Evolutionary conservation across 2,888 invertebrate genomes (phyloP).

Genomic region (Phortica magna): DNA sequence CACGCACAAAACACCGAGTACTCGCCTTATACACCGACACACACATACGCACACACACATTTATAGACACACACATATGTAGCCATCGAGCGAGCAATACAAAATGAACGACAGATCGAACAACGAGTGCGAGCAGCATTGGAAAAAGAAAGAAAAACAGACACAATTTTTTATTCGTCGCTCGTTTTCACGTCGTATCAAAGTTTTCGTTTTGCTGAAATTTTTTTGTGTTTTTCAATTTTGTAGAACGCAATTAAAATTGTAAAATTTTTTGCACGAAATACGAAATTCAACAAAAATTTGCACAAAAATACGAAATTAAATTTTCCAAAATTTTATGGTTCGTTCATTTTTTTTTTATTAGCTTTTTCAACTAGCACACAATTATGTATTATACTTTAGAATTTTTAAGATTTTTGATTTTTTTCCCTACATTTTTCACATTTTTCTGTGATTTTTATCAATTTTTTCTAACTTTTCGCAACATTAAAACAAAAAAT

Average conservation of each 20-base stretch:
- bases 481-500: slow-evolving; percentile 74
- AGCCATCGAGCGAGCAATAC: slow-evolving; percentile 39
- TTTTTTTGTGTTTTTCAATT: slow-evolving; percentile 68
- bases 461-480: slow-evolving; percentile 69
- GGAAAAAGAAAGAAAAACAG: slow-evolving; percentile 77
- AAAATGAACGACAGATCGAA: slow-evolving; percentile 46
- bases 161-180: slow-evolving; percentile 73
- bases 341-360: slow-evolving; percentile 48
- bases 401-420: slow-evolving; percentile 66
- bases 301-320: slow-evolving; percentile 60
- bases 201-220: slow-evolving; percentile 75
- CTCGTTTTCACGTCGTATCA: slow-evolving; percentile 76
- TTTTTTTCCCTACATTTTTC: slow-evolving; percentile 69
- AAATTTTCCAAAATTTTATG: slow-evolving; percentile 47
- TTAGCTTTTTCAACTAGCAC: slow-evolving; percentile 44
- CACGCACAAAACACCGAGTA: neutral
- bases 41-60: slow-evolving; percentile 47
- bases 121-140: slow-evolving; percentile 74
- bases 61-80: slow-evolving; percentile 45
- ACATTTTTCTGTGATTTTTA: slow-evolving; percentile 68
- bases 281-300: slow-evolving; percentile 67
- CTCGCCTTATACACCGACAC: slow-evolving; percentile 1
- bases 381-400: slow-evolving; percentile 67
- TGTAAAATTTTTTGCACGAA: slow-evolving; percentile 61
- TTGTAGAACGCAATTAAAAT: slow-evolving; percentile 58